These are phyloP conservation scores for Hirudo medicinalis DNA, from an alignment of 1,140 invertebrate species.

Conservation along the genomic window DNA sequence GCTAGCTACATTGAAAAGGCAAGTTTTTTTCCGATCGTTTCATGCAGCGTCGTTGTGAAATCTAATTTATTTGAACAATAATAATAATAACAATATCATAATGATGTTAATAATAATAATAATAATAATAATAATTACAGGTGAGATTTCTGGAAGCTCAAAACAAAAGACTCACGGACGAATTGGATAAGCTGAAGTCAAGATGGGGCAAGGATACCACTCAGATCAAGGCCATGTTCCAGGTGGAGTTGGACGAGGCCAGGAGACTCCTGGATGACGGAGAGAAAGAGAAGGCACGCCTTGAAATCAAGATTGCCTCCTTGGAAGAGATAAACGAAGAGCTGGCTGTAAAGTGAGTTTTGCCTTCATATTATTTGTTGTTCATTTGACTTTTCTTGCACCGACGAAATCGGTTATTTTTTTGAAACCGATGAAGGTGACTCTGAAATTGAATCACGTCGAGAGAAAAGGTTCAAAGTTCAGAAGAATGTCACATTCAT, in stretches of 20 bases:
- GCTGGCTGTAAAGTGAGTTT: neutral
- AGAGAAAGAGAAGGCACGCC: constrained; percentile 19
- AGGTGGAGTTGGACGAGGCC: constrained; percentile 29
- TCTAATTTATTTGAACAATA: neutral
- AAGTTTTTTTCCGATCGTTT: no score
- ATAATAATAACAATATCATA: neutral
- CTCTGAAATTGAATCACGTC: no score
- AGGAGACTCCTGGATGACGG: constrained; percentile 23
- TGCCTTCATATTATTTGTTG: neutral
- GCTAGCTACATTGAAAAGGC: constrained; percentile 42
- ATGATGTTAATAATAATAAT: neutral
- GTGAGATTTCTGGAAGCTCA: constrained; percentile 26
- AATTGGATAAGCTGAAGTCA: constrained; percentile 30
- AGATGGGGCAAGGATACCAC: constrained; percentile 32
- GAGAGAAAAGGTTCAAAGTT: neutral
- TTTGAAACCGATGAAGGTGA: neutral
- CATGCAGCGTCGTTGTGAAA: neutral
- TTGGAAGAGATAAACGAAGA: constrained; percentile 1
- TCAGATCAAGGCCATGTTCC: constrained; percentile 36
- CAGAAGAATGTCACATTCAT: no score
- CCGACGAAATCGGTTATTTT: neutral
- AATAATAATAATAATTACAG: neutral
- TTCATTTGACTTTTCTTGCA: neutral
- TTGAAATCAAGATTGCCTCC: constrained; percentile 15
- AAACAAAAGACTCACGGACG: constrained; percentile 35